These are phyloP conservation scores for Spodoptera picta DNA, from an alignment of 2,888 invertebrate genomes.

Conservation along the genomic window DNA sequence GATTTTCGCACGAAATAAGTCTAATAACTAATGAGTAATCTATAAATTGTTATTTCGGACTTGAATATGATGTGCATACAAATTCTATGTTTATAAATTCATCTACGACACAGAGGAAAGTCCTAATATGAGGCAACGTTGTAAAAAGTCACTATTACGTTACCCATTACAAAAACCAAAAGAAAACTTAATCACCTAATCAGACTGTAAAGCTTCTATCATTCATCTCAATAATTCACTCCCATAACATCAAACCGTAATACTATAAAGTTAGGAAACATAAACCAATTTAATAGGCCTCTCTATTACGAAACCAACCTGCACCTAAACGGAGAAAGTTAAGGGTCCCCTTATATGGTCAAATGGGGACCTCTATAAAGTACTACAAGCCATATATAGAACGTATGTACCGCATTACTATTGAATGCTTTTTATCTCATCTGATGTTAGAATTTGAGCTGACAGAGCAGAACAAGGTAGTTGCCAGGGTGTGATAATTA, in stretches of 20 bases:
- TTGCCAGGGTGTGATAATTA: too few relatives aligned
- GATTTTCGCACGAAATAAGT: too few relatives aligned
- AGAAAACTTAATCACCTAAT: background rate
- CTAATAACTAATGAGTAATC: too few relatives aligned
- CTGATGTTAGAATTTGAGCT: too few relatives aligned
- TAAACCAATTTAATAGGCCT: constrained; percentile 18
- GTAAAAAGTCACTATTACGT: too few relatives aligned
- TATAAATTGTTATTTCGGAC: too few relatives aligned
- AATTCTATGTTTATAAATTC: too few relatives aligned
- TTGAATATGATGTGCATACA: too few relatives aligned
- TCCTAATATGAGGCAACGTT: too few relatives aligned
- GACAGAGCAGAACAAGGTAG: too few relatives aligned
- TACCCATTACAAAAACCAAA: background rate
- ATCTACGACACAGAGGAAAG: too few relatives aligned
- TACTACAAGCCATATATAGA: constrained; percentile 38
- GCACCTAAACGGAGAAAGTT: constrained; percentile 35
- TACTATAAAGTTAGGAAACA: constrained; percentile 17
- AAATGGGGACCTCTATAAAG: constrained; percentile 37
- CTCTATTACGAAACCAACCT: constrained; percentile 31
- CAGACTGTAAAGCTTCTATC: background rate
- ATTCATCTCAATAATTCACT: background rate
- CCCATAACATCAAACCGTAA: background rate
- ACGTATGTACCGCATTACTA: constrained; percentile 25
- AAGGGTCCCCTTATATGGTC: constrained; percentile 21
- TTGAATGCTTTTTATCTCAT: constrained; percentile 33